Evolutionary conservation across 2,888 invertebrate genomes (phyloP), one percentile per base, ranked within the genome.

Genomic region (Dasysyrphus albostriatus): DNA sequence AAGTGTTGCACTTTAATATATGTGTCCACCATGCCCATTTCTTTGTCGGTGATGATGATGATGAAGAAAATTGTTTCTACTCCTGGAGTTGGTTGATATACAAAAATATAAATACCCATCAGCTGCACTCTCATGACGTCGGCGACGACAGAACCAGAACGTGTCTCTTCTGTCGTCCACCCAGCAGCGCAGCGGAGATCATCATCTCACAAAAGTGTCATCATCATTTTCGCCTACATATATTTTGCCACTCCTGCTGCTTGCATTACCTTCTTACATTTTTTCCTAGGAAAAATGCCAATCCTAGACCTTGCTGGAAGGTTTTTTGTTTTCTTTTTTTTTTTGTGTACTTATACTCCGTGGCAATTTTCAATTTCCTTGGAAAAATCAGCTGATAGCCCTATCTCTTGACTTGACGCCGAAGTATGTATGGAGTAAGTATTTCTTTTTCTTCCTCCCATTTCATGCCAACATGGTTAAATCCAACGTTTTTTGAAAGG

Each of bases 341-440:
- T 42, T 5, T 14, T 51, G 39, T 51, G 1, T 8, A 16, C 9
- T 16, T 44, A 29, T 14, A 47, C 34, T 77, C 54, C 56, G n/a
- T 65, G 51, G 47, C 56, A 65, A 72, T 75, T 72, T 75, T 51
- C 42, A 76, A 83, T 87, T 82, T 83, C 78, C 78, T 83, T 75
- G 78, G 79, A 87, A 87, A 78, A 74, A 67, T 79, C 83, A 79
- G 83, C 87, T 87, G 87, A 78, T 72, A 79, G 72, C 47, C 70
- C 58, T 79, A 63, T 65, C 63, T 65, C n/a, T 19, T 14, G 14
- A 16, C 47, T 51, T 65, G 58, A 58, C n/a, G 6, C 49, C 1
- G 5, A 5, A 49, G 9, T 19, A 19, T 37, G 37, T 39, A 51
- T 24, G 24, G 24, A 14, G 47, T 5, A 9, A 3, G 42, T 29